phyloP scores from a whole-genome alignment of 1,140 invertebrate genomes.

The Spodoptera frugiperda region DNA sequence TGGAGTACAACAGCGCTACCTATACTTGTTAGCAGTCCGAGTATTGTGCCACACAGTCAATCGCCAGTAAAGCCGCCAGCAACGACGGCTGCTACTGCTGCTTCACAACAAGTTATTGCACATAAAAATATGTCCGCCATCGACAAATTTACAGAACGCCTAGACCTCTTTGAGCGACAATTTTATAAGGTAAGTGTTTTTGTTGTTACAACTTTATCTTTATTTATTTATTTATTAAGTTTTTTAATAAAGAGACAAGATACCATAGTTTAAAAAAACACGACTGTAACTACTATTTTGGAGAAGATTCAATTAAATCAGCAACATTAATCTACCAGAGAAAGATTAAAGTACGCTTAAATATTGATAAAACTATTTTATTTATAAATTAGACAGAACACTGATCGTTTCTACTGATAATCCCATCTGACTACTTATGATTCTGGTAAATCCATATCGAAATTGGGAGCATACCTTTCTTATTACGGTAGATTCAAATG shows the following conservation, averaged over 20 bases:
- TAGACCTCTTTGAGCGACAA: constrained; percentile 61
- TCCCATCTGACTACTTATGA: background rate
- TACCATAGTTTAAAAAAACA: too few relatives aligned
- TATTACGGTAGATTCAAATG: too few relatives aligned
- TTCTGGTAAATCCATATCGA: background rate
- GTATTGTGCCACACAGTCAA: constrained; percentile 5
- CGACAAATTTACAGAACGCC: constrained; percentile 51
- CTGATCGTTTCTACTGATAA: background rate
- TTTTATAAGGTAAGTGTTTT: constrained; percentile 65
- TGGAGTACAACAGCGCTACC: background rate
- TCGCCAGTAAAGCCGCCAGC: constrained; percentile 4
- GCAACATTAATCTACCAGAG: too few relatives aligned
- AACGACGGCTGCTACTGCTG: background rate
- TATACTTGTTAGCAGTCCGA: constrained; percentile 10
- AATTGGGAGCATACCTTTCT: background rate
- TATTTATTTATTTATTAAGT: too few relatives aligned
- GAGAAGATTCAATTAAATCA: too few relatives aligned
- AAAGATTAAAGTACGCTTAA: too few relatives aligned
- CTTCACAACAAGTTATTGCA: background rate
- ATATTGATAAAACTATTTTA: too few relatives aligned
- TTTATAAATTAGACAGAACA: too few relatives aligned
- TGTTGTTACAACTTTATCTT: background rate
- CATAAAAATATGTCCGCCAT: constrained; percentile 6
- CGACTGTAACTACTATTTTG: too few relatives aligned
- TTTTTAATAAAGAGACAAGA: background rate